Evolutionary conservation across 2,113 vertebrate species (phyloP).

Genomic region (Porphyrio hochstetteri): DNA sequence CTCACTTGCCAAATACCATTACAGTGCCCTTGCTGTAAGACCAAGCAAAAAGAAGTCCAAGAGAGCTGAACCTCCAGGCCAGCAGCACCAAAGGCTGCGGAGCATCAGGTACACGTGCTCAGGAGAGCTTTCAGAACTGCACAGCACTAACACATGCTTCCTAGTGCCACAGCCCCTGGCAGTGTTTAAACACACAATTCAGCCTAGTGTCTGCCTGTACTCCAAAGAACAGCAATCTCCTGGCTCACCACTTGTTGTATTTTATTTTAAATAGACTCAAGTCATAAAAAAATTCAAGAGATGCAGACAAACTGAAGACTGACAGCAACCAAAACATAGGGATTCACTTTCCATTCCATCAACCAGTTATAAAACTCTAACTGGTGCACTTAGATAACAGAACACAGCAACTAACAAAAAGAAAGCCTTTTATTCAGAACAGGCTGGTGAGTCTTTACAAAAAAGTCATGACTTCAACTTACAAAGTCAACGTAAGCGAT

Average conservation of each 20-base stretch:
- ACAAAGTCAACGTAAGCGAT: conserved; percentile 37
- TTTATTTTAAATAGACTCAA: not conserved
- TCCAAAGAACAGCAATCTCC: not conserved
- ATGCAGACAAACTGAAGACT: not conserved
- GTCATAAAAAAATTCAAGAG: not conserved
- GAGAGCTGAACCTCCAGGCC: not conserved
- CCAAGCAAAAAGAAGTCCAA: not conserved
- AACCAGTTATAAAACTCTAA: not conserved
- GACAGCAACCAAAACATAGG: not conserved
- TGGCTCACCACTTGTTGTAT: not conserved
- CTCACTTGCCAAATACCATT: not conserved
- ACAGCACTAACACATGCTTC: not conserved
- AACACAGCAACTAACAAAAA: not conserved
- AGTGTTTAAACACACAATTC: not conserved
- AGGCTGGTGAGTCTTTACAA: conserved; percentile 21
- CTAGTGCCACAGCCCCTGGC: not conserved
- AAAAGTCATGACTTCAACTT: conserved; percentile 52
- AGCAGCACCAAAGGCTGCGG: not conserved
- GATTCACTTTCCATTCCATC: not conserved
- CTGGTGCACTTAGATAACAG: not conserved
- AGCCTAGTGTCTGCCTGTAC: not conserved
- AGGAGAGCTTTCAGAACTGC: not conserved
- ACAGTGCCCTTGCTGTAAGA: not conserved
- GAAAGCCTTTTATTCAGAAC: conserved; percentile 43
- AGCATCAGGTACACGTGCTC: not conserved